Base-by-base conservation (phyloP, 2,888 invertebrate species). In the Heliconius cydno region DNA sequence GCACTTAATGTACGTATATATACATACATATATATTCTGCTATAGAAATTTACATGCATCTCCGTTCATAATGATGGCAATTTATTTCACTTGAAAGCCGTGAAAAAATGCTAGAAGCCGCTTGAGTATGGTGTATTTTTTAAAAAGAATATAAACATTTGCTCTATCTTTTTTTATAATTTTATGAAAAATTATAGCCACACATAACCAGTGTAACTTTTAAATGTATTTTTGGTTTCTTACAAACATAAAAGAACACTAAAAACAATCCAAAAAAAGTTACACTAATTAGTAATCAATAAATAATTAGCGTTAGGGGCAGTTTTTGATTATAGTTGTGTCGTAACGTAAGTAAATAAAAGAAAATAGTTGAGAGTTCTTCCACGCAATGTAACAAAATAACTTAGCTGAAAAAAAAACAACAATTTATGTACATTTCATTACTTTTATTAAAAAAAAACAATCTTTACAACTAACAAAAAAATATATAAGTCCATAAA, bases 31-130 rank as follows among this genome's bases (percentile, higher is more conserved):
- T 46, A 46, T 70, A 41, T 68, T 41, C 41, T 25, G 41, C 70
- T 41, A 70, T 15, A 70, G 70, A 41, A 70, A 70, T 70, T 46
- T 70, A 70, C 41, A 70, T 70, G 70, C 70, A 70, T 70, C 70
- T 41, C n/a, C 68, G 10, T 41, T n/a, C 25, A 19, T 70, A 41
- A 41, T 68, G 68, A 41, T 70, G n/a, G 70, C 25, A 70, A 70
- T 70, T 41, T 70, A 46, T 70, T 46, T 5, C 70, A 41, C 25
- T n/a, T 70, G 70, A 70, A 25, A 46, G 70, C 41, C 25, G 70
- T 25, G 65, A 46, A n/a, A 68, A 68, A 41, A 22, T 12, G 41
- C 15, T 70, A 25, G 41, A 46, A 46, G 15, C 25, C 1, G 25
- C 70, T 46, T 46, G 41, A 41, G 12, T 46, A 15, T 12, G 41